Conservation (phyloP, 2,888 invertebrate species). For the Drosophila aldrichi region DNA sequence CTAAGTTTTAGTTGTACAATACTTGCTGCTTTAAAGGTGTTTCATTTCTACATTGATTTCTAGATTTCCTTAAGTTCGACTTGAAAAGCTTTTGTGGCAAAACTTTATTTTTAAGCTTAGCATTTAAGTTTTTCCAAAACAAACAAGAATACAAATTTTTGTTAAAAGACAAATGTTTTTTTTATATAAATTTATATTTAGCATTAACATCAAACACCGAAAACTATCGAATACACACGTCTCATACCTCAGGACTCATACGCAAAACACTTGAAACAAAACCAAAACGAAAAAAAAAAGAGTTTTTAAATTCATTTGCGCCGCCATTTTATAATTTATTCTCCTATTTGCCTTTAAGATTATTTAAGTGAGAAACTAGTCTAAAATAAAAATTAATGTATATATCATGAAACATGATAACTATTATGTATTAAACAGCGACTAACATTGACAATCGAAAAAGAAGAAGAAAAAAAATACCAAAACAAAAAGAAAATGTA, state of each 20-base stretch:
- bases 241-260: slow-evolving; percentile 38
- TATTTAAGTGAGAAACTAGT: slow-evolving; percentile 61
- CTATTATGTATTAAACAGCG: slow-evolving; percentile 43
- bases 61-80: slow-evolving; percentile 37
- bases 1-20: slow-evolving; percentile 55
- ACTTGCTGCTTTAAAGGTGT: slow-evolving; percentile 77
- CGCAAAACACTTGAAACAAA: slow-evolving; percentile 14
- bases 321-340: slow-evolving; percentile 66
- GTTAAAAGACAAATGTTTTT: slow-evolving; percentile 18
- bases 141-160: not conserved
- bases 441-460: slow-evolving; percentile 50
- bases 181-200: slow-evolving; percentile 13
- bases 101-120: slow-evolving; percentile 63
- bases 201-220: slow-evolving; percentile 8
- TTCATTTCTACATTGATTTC: slow-evolving; percentile 60
- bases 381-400: slow-evolving; percentile 50
- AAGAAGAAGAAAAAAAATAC: not conserved
- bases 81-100: slow-evolving; percentile 57
- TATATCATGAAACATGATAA: slow-evolving; percentile 42
- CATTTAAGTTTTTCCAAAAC: slow-evolving; percentile 38
- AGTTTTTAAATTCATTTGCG: slow-evolving; percentile 62
- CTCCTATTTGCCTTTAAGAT: slow-evolving; percentile 52
- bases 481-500: slow-evolving; percentile 11
- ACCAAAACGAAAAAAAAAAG: slow-evolving; percentile 7
- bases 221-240: slow-evolving; percentile 15